Evolutionary conservation across 2,888 invertebrate genomes (phyloP), one percentile per base, ranked within the genome.

Genomic region (Scrobipalpa costella): DNA sequence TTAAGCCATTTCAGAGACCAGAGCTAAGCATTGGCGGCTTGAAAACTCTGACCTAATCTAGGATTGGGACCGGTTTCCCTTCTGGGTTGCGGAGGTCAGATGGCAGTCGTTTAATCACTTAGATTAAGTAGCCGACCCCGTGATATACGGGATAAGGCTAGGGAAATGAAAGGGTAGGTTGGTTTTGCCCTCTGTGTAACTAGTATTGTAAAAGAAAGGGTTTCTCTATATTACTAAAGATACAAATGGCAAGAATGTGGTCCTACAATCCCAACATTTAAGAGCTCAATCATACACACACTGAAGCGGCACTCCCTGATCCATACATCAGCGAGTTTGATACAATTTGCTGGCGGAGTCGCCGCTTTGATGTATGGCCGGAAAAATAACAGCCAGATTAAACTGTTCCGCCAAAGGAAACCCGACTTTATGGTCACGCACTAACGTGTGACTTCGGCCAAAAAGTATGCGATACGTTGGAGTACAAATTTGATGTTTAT

Each of bases 371-470:
- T 86, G 83, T 86, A 86, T 85, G 73, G 75, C 85, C 85, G 86
- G 86, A 85, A 86, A 85, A 85, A 86, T 86, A 86, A 86, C 83
- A 81, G 78, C 68, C 77, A 78, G 81, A 85, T 84, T 85, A 85
- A 85, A 83, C 78, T 80, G 73, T 40, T 19, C 13, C 8, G 58
- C 15, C 47, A 27, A 11, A n/a, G 15, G 17, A 60, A 60, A 47
- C 44, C 7, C 47, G 47, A 6, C 47, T 33, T 27, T 60, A 47
- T 47, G 19, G 44, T 27, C 33, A 7, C 47, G 50, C 36, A 19
- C 55, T 19, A 49, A 17, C 33, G 52, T n/a, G 33, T n/a, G n/a
- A 17, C 9, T 15, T 8, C 27, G 63, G 38, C n/a, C 52, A 44
- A 33, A 38, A 52, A n/a, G 58, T 17, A 19, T 44, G 21, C 44